Percentiles rank a stretch among this genome's conserved stretches.
These are phyloP conservation scores for Linyphia triangularis DNA, from an alignment of 2,888 invertebrate genomes.

Conservation along the genomic window DNA sequence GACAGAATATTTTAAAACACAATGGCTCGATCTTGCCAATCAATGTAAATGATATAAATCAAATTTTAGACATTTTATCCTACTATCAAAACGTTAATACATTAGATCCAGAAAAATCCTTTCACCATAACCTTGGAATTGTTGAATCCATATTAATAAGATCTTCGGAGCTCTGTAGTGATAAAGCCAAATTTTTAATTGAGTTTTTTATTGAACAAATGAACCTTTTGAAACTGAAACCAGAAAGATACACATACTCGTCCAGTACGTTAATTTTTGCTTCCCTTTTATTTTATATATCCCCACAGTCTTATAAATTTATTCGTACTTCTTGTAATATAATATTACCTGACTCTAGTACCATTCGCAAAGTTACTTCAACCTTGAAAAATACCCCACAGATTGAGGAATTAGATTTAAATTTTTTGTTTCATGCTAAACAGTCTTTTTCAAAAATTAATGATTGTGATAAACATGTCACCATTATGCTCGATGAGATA, in stretches of 20 bases:
- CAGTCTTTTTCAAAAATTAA: constrained; percentile 2
- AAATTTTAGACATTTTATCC: constrained; percentile 5
- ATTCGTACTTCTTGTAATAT: constrained; percentile 9
- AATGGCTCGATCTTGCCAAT: not conserved
- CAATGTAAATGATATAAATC: not conserved
- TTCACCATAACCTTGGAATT: not conserved
- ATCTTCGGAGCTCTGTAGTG: not conserved
- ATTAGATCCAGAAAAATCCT: not conserved
- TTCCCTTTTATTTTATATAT: constrained; percentile 5
- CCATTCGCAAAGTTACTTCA: not conserved
- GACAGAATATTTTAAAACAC: not conserved
- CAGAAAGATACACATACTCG: constrained; percentile 12
- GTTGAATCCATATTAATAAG: not conserved
- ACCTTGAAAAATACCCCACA: not conserved
- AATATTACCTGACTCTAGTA: constrained; percentile 22
- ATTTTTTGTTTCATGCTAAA: constrained; percentile 1
- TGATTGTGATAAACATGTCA: not conserved
- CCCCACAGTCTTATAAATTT: constrained; percentile 18
- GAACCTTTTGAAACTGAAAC: constrained; percentile 1
- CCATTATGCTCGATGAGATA: not conserved
- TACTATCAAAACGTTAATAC: not conserved
- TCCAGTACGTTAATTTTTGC: constrained; percentile 1
- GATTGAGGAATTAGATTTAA: not conserved
- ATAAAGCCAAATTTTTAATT: constrained; percentile 3
- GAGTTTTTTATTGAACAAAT: constrained; percentile 13